Conservation (phyloP, 2,113 vertebrate genomes). For the Origma solitaria region DNA sequence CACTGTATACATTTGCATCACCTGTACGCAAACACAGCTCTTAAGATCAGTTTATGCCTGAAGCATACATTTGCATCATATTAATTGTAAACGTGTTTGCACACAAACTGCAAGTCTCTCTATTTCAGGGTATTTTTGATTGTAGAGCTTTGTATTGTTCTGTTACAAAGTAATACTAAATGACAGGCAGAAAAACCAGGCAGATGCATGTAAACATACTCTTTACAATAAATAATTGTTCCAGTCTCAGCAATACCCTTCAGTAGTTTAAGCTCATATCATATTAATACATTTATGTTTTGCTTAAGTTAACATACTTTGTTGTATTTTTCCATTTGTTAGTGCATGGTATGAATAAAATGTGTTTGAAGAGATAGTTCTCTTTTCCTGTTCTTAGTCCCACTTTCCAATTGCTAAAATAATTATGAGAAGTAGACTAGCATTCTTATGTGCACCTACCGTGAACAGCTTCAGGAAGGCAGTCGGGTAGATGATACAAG, state of each 20-base stretch:
- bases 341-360: background rate
- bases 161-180: background rate
- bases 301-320: background rate
- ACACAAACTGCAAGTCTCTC: background rate
- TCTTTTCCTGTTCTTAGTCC: background rate
- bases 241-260: background rate
- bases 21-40: background rate
- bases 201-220: background rate
- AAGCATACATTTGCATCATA: background rate
- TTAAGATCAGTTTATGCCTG: background rate
- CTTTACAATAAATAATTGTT: background rate
- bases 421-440: background rate
- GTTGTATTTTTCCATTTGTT: background rate
- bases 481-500: background rate
- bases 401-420: background rate
- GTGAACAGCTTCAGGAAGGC: background rate
- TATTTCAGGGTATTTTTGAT: background rate
- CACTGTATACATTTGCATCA: background rate
- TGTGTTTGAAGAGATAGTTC: background rate
- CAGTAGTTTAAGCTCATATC: background rate
- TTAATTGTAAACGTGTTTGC: background rate
- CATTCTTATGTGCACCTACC: rapidly evolving
- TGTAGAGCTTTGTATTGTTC: background rate
- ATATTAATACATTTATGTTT: background rate
- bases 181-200: background rate